phyloP scores from a whole-genome alignment of 1,140 invertebrate species.

The Wasmannia auropunctata region DNA sequence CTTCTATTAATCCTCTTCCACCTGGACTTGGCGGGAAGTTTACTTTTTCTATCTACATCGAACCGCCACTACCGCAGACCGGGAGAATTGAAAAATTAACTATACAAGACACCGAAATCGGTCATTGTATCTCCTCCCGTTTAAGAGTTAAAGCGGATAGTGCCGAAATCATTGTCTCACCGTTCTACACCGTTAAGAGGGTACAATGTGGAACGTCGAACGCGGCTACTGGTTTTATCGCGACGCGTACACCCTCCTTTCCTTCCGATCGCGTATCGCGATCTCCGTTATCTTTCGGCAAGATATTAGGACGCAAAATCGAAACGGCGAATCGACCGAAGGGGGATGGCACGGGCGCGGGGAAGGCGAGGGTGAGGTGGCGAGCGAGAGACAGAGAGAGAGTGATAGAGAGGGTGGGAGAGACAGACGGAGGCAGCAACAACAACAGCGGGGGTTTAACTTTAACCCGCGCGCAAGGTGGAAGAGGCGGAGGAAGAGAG shows the following conservation, averaged over 20 bases:
- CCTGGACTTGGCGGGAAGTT: neutral
- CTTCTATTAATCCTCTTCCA: neutral
- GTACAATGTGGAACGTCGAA: constrained; percentile 1
- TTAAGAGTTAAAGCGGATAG: constrained; percentile 14
- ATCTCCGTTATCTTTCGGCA: constrained; percentile 3
- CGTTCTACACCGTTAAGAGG: neutral
- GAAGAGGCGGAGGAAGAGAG: neutral
- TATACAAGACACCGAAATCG: neutral
- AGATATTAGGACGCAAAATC: constrained; percentile 45
- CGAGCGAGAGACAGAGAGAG: constrained; percentile 9
- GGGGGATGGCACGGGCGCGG: neutral
- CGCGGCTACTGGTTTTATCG: neutral
- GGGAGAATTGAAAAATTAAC: neutral
- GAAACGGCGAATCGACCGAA: constrained; percentile 44
- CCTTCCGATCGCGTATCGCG: neutral
- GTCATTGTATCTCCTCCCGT: neutral
- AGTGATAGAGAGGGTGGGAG: constrained; percentile 35
- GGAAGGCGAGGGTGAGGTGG: too few relatives aligned
- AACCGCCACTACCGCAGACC: neutral
- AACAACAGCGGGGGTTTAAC: constrained; percentile 52
- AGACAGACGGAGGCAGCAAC: constrained; percentile 15
- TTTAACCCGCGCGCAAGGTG: constrained; percentile 39
- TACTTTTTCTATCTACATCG: neutral
- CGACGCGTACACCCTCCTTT: neutral
- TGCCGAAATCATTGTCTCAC: neutral